These are phyloP conservation scores for Meda fulgida DNA, from an alignment of 2,797 vertebrate species.

Conservation along the genomic window DNA sequence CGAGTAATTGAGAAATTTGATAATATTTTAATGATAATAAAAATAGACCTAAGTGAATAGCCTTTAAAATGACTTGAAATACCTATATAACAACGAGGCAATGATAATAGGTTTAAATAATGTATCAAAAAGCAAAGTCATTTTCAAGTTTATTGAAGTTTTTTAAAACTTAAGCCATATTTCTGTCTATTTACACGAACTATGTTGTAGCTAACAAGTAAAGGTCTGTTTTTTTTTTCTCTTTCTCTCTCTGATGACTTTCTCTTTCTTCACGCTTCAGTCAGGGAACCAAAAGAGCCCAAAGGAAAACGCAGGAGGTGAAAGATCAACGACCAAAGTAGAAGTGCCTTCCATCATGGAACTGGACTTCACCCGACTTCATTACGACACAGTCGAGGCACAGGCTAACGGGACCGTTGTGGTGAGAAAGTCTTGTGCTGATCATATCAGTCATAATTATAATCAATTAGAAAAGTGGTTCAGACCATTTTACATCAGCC, in stretches of 20 bases:
- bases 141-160: neutral
- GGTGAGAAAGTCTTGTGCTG: constrained; percentile 60
- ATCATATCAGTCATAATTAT: neutral
- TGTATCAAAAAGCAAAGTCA: no score
- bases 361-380: constrained; percentile 68
- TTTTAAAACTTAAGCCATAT: neutral
- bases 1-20: no score
- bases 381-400: constrained; percentile 59
- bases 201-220: neutral
- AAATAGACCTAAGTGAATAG: no score
- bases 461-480: neutral
- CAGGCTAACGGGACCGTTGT: constrained; percentile 65
- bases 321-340: neutral
- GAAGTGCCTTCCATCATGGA: constrained; percentile 63
- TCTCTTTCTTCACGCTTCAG: neutral
- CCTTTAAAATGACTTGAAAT: no score
- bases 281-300: neutral
- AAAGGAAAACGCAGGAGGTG: neutral
- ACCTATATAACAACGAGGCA: no score
- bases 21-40: no score
- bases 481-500: neutral
- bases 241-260: neutral
- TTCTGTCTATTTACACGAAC: neutral
- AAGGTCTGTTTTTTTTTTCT: neutral
- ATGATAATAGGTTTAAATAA: no score